Evolutionary conservation across 2,113 vertebrate species (phyloP).

Genomic region (Serilophus lunatus): DNA sequence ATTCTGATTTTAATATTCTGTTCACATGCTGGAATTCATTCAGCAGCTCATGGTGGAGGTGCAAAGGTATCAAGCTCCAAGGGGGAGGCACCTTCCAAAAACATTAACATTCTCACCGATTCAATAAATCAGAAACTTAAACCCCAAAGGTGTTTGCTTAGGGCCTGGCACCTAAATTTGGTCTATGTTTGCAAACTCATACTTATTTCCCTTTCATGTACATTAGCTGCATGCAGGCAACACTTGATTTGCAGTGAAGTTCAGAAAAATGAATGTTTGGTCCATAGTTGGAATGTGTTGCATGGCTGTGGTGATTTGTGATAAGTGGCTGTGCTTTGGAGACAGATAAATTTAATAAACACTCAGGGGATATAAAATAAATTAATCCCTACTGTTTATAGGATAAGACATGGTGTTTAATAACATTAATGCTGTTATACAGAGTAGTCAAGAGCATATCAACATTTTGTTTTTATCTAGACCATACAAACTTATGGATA

Average conservation of each 20-base stretch:
- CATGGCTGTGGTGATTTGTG: neutral
- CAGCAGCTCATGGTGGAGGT: neutral
- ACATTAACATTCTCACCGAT: neutral
- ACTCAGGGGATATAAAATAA: constrained; percentile 12
- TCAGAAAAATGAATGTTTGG: neutral
- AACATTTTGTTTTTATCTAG: neutral
- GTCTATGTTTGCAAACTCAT: neutral
- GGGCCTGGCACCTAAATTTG: neutral
- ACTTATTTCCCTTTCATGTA: neutral
- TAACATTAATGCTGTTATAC: neutral
- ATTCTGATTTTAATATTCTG: neutral
- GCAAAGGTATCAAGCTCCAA: neutral
- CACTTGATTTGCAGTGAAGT: neutral
- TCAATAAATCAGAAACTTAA: neutral
- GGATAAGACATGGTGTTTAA: neutral
- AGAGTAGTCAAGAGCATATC: neutral
- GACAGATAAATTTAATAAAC: neutral
- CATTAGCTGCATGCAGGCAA: neutral
- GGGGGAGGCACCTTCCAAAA: neutral
- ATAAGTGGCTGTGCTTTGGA: neutral
- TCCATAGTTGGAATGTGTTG: neutral
- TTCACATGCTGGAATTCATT: neutral
- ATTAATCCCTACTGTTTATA: constrained; percentile 6
- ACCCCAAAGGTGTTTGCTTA: neutral
- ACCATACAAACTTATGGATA: fast-evolving